Evolutionary conservation across 2,797 vertebrate species (phyloP), one percentile per base, ranked within the genome.

Genomic region (Gambusia yucatana): DNA sequence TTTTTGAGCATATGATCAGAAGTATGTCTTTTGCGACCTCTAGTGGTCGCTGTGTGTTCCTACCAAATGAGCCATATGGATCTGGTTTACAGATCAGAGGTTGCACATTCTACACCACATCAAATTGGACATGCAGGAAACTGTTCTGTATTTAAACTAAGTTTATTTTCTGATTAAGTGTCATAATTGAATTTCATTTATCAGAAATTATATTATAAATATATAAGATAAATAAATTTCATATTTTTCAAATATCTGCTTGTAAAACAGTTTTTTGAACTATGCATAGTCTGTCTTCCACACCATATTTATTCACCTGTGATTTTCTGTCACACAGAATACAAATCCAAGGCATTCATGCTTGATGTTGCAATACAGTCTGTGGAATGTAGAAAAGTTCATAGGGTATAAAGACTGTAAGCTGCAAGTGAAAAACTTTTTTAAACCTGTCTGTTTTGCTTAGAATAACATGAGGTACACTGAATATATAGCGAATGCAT

Each of bases 21-120:
- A 88, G 80, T 88, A 90, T 82, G 84, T 46, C 79, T 84, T 70
- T 95, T 83, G 93, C 96, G 95, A 87, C 96, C 96, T 95, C 97
- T 96, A 90, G 92, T 95, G 97, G 93, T 83, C 17, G 20, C n/a
- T 16, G 0, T 48, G 78, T 50, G 82, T 22, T 77, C 72, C 75
- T 72, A 73, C 50, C 59, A 20, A 28, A 52, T 57, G 33, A 59
- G 72, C 80, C 95, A 96, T 93, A 86, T 90, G 93, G 90, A 95
- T 89, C 78, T 85, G 83, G 89, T 94, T 93, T 95, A 84, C 85
- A 86, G 59, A 63, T 80, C 84, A 94, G 95, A 13, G 91, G 94
- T 95, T 92, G 88, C 88, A 90, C 88, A 83, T 82, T 84, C 82
- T 81, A 86, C 83, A 59, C 93, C 92, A 92, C 91, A 93, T 86